phyloP scores from a whole-genome alignment of 2,113 vertebrate species.

The Lycocorax pyrrhopterus region DNA sequence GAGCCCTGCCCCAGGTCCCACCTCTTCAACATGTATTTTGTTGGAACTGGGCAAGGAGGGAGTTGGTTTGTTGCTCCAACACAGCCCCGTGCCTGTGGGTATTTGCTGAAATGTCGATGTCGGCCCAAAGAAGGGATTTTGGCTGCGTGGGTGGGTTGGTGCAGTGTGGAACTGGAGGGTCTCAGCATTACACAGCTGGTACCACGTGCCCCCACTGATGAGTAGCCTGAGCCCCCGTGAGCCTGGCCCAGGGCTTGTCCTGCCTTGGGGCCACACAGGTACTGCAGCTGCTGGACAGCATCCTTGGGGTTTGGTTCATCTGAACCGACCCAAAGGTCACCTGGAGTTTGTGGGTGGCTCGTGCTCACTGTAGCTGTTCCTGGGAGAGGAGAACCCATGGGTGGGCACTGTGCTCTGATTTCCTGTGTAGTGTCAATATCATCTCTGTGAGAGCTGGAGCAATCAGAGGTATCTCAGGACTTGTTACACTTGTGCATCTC shows the following conservation, averaged over 20 bases:
- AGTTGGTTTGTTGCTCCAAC: not conserved
- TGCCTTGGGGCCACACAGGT: not conserved
- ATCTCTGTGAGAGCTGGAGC: constrained; percentile 23
- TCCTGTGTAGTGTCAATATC: not conserved
- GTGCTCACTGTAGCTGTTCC: not conserved
- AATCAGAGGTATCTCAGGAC: constrained; percentile 13
- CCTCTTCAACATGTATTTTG: fast-evolving
- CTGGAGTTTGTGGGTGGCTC: not conserved
- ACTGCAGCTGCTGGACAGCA: not conserved
- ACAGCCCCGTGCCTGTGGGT: fast-evolving
- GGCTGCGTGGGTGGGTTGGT: fast-evolving
- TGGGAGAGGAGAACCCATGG: not conserved
- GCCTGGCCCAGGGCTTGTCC: not conserved
- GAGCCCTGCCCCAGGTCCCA: not conserved
- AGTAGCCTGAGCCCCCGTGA: not conserved
- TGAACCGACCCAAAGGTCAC: fast-evolving
- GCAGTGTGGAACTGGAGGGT: not conserved
- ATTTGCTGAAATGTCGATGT: fast-evolving
- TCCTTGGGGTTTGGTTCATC: not conserved
- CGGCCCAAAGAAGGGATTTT: not conserved
- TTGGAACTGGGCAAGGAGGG: not conserved
- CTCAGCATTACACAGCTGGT: fast-evolving
- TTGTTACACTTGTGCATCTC: not conserved
- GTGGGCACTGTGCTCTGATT: not conserved
- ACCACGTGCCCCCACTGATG: fast-evolving